Evolutionary conservation across 2,797 vertebrate species (phyloP), one percentile per base, ranked within the genome.

Genomic region (Spheniscus humboldti): DNA sequence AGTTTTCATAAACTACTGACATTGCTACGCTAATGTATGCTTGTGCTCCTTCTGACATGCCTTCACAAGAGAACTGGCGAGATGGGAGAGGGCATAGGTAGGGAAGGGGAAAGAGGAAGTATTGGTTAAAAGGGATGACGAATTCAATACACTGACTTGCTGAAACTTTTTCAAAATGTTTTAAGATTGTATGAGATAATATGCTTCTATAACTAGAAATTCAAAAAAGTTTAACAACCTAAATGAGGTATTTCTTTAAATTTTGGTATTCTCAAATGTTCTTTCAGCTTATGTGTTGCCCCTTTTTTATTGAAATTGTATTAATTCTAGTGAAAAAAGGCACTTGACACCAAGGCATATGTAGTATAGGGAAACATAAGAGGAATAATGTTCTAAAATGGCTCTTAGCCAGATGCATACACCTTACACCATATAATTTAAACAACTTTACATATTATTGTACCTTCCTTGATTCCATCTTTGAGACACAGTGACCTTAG

Each of bases 1-100:
- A 33, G 48, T 20, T 17, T 47, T 73, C 55, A 33, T 23, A 18
- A 95, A 50, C 45, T 48, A 64, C 13, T 11, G 17, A 63, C 17
- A 55, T 5, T 45, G 23, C 31, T 56, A 28, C 0, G 0, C 10
- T 50, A 73, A 55, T 9, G 9, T 12, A 15, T 23, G 31, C 8
- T 43, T 27, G 18, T 22, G 7, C 18, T 68, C 16, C 71, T 72
- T 82, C 59, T 62, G n/a, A 57, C 5, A 15, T 8, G 22, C 8
- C 16, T 43, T 87, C 27, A 18, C 28, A 48, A 39, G 15, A 47
- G 14, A 88, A 56, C 10, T 8, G 6, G 24, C 23, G 66, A 88
- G 68, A 84, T 11, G 11, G 6, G 56, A 80, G 52, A 66, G 1
- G 33, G 25, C 7, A 30, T 5, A 84, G 19, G 10, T 4, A 73